phyloP scores from a whole-genome alignment of 2,797 vertebrate genomes.

The Antennarius maculatus region DNA sequence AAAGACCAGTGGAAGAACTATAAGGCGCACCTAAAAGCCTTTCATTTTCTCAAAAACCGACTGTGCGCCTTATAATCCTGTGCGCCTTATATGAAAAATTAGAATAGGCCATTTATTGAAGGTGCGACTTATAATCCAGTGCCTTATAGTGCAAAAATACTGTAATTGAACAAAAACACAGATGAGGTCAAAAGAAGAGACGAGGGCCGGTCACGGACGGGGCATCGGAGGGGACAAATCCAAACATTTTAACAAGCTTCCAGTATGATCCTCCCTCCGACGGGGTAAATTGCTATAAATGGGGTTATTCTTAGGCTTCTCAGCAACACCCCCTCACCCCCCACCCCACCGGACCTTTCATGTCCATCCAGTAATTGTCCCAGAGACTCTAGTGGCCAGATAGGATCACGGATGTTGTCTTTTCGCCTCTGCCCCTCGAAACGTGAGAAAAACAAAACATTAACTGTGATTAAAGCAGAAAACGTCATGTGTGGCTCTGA shows the following conservation, averaged over 20 bases:
- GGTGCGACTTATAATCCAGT: no score
- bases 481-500: no score
- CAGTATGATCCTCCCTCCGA: conserved; percentile 1
- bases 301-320: background rate
- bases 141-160: no score
- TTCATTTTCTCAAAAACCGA: no score
- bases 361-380: conserved; percentile 5
- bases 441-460: background rate
- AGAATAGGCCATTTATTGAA: no score
- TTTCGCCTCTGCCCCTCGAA: background rate
- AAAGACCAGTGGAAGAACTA: no score
- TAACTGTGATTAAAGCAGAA: background rate
- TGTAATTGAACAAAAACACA: no score
- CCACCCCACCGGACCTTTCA: background rate
- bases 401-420: conserved; percentile 2
- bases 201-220: background rate
- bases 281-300: background rate
- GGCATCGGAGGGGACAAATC: background rate
- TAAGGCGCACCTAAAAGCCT: no score
- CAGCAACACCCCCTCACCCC: no score
- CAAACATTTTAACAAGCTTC: conserved; percentile 2
- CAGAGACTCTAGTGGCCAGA: background rate
- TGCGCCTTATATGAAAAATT: no score
- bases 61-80: no score
- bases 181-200: background rate